Evolutionary conservation across 2,888 invertebrate genomes (phyloP).

Genomic region (Melinopterus prodromus): DNA sequence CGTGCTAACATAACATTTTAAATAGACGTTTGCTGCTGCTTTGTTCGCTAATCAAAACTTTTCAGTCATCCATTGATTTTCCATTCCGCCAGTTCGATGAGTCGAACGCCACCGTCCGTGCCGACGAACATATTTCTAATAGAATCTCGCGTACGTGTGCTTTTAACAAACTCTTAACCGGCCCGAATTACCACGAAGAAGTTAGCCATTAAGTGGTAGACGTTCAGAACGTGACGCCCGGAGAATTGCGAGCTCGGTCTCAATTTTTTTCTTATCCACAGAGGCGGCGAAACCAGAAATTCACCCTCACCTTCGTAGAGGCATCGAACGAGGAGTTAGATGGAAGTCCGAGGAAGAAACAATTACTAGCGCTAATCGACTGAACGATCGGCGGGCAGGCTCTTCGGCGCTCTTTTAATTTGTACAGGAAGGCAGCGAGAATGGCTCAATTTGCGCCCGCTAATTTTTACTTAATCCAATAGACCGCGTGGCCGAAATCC

Average conservation of each 20-base stretch:
- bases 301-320: background rate
- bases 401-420: conserved; percentile 22
- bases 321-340: background rate
- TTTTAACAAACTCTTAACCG: background rate
- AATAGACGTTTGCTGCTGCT: too few species aligned
- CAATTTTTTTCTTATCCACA: conserved; percentile 9
- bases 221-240: conserved; percentile 7
- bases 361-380: conserved; percentile 21
- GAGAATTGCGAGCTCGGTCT: conserved; percentile 20
- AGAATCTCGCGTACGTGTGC: background rate
- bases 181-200: conserved; percentile 6
- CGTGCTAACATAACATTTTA: too few species aligned
- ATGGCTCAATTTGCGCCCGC: conserved; percentile 10
- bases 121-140: background rate
- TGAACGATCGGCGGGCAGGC: background rate
- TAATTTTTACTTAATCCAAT: conserved; percentile 27
- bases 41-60: too few species aligned
- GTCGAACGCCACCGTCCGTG: too few species aligned
- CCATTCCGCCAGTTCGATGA: too few species aligned
- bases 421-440: background rate
- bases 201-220: conserved; percentile 21
- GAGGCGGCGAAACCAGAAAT: background rate
- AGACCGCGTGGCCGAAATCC: conserved; percentile 17
- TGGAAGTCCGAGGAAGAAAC: conserved; percentile 18
- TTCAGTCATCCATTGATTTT: too few species aligned